These are phyloP conservation scores for Danio jaintianensis DNA, from an alignment of 2,797 vertebrate genomes.

Conservation along the genomic window DNA sequence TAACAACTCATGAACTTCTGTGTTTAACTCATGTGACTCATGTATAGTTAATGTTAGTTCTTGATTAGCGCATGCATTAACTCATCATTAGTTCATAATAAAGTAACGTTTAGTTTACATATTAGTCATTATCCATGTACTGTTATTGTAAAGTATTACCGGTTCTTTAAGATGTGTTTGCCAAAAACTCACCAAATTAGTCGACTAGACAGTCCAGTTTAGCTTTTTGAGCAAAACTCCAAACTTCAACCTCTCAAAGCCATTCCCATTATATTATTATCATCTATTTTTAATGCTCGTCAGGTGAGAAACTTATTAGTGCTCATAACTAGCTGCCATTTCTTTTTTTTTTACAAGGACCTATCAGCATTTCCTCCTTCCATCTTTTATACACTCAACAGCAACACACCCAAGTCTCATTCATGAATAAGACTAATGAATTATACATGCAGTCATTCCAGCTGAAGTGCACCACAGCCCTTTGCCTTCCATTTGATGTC, in stretches of 20 bases:
- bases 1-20: too few species aligned
- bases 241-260: not conserved
- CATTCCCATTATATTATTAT: not conserved
- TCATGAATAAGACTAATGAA: constrained; percentile 22
- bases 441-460: constrained; percentile 9
- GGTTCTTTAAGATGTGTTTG: not conserved
- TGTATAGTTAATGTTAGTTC: too few species aligned
- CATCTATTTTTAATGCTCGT: not conserved
- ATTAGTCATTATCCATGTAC: too few species aligned
- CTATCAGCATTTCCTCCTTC: constrained; percentile 6
- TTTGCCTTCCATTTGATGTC: not conserved
- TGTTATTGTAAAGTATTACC: too few species aligned
- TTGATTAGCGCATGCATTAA: too few species aligned
- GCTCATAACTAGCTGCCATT: not conserved
- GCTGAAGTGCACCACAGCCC: constrained; percentile 9
- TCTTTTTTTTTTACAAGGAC: constrained; percentile 9
- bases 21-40: too few species aligned
- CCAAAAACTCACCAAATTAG: not conserved
- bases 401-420: constrained; percentile 17
- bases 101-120: too few species aligned
- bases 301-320: not conserved
- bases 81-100: too few species aligned
- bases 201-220: not conserved
- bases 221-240: not conserved
- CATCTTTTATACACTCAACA: constrained; percentile 5